Evolutionary conservation across 2,888 invertebrate genomes (phyloP), one percentile per base, ranked within the genome.

Genomic region (Magallana nippona): DNA sequence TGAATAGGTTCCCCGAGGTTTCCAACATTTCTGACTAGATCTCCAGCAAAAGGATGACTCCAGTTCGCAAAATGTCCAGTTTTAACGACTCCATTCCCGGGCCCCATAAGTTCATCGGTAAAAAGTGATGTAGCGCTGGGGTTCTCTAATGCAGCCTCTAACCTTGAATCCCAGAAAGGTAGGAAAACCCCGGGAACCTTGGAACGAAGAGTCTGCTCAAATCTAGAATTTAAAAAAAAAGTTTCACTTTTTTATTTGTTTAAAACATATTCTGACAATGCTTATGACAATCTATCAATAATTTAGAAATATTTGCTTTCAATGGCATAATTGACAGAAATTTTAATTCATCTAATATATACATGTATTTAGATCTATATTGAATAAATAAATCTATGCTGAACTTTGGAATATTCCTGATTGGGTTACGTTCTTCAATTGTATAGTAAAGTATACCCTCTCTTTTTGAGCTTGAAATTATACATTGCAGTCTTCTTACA

Each of bases 131-230:
- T 89, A 1, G 87, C 78, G 19, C 87, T 85, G 0, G 89, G 87
- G 58, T 89, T 86, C 8, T 62, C 32, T 55, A 90, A 55, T 8
- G 71, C 82, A 19, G 82, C 82, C 63, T 90, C 90, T n/a, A 89
- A 60, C 2, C 89, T 89, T 1, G 88, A 89, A 82, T 89, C 90
- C 89, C 89, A 90, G 79, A 89, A 90, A 0, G 90, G 90, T 22
- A 90, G 86, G 1, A 86, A 88, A 0, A 89, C 86, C 10, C 83
- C 78, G 0, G 89, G 89, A 5, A 89, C 83, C 55, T 89, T 87
- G 62, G 88, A 88, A 11, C 89, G 85, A 11, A 90, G 78, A 0
- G 88, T 88, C 57, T 88, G 88, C 63, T 90, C 90, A 44, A 88
- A 87, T 62, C 90, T 90, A 84, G 11, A 78, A 78, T 32, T 44